Percentiles rank a stretch among this genome's conserved stretches.
phyloP scores from a whole-genome alignment of 2,113 vertebrate species.

The Phainopepla nitens region DNA sequence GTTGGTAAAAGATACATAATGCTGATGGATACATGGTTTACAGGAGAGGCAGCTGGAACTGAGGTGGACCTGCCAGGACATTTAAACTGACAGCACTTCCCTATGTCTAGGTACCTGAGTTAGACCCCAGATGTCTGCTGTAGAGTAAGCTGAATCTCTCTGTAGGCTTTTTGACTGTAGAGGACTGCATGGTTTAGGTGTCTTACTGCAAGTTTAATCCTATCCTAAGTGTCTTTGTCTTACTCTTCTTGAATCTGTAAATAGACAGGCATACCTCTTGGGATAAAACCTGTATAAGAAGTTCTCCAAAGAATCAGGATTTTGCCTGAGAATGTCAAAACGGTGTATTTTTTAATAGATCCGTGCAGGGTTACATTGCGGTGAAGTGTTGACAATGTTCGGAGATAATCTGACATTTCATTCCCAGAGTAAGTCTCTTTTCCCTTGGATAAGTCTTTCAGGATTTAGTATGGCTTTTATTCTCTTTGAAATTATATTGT shows the following conservation, averaged over 20 bases:
- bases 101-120: not conserved
- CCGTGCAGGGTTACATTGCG: not conserved
- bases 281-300: not conserved
- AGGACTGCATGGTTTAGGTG: not conserved
- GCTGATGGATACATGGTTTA: not conserved
- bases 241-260: not conserved
- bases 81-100: not conserved
- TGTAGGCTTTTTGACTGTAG: not conserved
- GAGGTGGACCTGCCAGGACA: not conserved
- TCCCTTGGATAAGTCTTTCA: not conserved
- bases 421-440: not conserved
- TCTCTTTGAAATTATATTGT: not conserved
- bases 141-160: not conserved
- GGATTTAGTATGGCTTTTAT: not conserved
- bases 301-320: not conserved
- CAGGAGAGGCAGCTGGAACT: not conserved
- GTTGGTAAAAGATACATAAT: not conserved
- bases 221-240: not conserved
- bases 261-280: not conserved
- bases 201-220: not conserved
- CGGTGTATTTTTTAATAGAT: not conserved
- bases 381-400: not conserved
- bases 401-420: not conserved
- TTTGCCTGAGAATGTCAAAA: not conserved
- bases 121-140: not conserved